A percentile compares a stretch with the other conserved stretches of the same genome.
Conservation (phyloP, 1,140 invertebrate genomes). For the Penaeus vannamei region DNA sequence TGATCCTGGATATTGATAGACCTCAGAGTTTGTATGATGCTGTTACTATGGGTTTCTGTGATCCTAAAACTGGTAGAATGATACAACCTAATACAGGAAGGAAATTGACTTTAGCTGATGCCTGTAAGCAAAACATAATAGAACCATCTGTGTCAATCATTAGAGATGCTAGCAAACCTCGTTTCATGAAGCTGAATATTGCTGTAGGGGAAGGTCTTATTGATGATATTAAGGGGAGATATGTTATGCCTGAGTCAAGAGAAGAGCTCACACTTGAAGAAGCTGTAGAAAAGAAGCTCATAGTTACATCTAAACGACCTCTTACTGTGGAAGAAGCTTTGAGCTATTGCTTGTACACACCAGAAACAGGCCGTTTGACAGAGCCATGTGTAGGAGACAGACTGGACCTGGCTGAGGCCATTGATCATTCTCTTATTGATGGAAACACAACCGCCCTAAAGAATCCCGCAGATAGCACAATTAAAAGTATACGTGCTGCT, state of each 20-base stretch:
- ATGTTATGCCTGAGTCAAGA: slow-evolving; percentile 77
- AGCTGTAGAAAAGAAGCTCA: slow-evolving; percentile 81
- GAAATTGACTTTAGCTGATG: slow-evolving; percentile 83
- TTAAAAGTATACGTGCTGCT: slow-evolving; percentile 81
- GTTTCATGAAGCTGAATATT: slow-evolving; percentile 82
- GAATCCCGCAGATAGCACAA: slow-evolving; percentile 81
- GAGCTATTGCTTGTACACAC: slow-evolving; percentile 82
- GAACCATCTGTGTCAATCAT: slow-evolving; percentile 85
- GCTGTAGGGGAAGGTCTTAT: slow-evolving; percentile 83
- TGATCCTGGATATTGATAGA: slow-evolving; percentile 90
- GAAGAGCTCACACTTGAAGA: slow-evolving; percentile 79
- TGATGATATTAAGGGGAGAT: slow-evolving; percentile 81
- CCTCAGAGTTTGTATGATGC: slow-evolving; percentile 85
- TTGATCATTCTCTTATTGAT: slow-evolving; percentile 83
- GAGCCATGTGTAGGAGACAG: slow-evolving; percentile 82
- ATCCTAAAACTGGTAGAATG: slow-evolving; percentile 81
- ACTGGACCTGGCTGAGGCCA: slow-evolving; percentile 81
- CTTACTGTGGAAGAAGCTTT: slow-evolving; percentile 85
- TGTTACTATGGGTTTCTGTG: slow-evolving; percentile 86
- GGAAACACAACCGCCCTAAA: slow-evolving; percentile 83
- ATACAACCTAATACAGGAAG: slow-evolving; percentile 86
- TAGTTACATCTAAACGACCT: slow-evolving; percentile 81
- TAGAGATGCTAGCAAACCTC: slow-evolving; percentile 80
- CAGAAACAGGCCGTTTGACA: slow-evolving; percentile 84
- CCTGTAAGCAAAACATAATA: slow-evolving; percentile 85